Evolutionary conservation across 1,140 invertebrate genomes (phyloP), one percentile per base, ranked within the genome.

Genomic region (Cotesia chilonis): DNA sequence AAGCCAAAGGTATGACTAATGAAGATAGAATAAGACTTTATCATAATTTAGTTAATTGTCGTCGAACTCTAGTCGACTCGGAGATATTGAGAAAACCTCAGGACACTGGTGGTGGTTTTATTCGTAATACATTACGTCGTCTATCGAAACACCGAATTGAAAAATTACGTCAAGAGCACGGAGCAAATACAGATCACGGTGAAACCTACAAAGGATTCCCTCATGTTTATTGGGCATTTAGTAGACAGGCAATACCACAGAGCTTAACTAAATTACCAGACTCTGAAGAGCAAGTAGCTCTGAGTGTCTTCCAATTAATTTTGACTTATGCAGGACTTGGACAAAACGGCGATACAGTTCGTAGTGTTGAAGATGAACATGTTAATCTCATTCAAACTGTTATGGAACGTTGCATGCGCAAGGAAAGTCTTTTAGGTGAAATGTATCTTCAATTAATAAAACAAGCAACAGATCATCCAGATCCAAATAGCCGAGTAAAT

Each of bases 391-490:
- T 97, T 41, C 96, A 98, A 86, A 91, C 90, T 0, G 91, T 98
- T 65, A 90, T 98, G 86, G 95, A 97, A 76, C 91, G 94, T 71
- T 96, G 95, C 76, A 93, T 98, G 93, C 89, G 94, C 71, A 95
- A 94, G 76, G 96, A 98, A 80, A 90, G 92, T 54, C 85, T 98
- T 14, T 88, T 97, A 12, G 95, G 95, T 77, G 97, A 99, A 87
- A 87, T 98, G 59, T 98, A 96, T 83, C 89, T 98, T 52, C 96
- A 98, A 81, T 89, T 98, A 4, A 95, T 98, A 61, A 98, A 96
- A 86, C 92, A 96, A 88, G 98, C 96, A 0, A 98, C 96, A 0
- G 96, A 98, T 79, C 93, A 95, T 87, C 91, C 93, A 12, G 96
- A 98, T 88, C 95, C 95, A 0, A 95, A 95, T 81, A 96, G 94